These are phyloP conservation scores for Notechis scutatus DNA, from an alignment of 2,113 vertebrate species.

Conservation along the genomic window DNA sequence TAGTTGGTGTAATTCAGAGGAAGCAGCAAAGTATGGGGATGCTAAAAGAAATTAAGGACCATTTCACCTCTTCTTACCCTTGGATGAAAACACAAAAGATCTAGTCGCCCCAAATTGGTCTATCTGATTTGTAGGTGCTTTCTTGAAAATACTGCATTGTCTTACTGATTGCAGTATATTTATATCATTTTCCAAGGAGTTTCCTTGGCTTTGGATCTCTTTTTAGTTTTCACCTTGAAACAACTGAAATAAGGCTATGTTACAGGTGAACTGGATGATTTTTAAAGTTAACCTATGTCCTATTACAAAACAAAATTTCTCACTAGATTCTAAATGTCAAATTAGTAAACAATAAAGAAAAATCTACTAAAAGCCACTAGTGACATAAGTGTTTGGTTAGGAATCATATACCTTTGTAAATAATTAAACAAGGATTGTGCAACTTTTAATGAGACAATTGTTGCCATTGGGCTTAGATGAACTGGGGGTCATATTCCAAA, in stretches of 20 bases:
- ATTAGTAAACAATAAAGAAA: neutral
- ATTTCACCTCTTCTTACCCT: neutral
- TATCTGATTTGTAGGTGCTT: neutral
- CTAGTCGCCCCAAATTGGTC: neutral
- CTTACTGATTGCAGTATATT: neutral
- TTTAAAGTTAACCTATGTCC: neutral
- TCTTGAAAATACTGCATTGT: neutral
- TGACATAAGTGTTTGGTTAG: neutral
- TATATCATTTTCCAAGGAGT: neutral
- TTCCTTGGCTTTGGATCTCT: neutral
- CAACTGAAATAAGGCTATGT: neutral
- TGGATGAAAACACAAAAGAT: neutral
- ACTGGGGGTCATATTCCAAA: neutral
- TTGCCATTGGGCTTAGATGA: neutral
- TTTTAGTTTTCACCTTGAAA: neutral
- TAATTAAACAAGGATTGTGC: neutral
- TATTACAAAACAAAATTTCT: neutral
- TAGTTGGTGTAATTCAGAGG: neutral
- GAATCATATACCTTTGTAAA: neutral
- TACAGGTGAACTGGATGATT: neutral
- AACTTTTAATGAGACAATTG: neutral
- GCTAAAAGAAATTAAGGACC: neutral
- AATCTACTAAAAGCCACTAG: neutral
- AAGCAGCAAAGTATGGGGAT: neutral
- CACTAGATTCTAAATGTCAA: neutral